Conservation (phyloP, 2,797 vertebrate species). For the Mormyrus proboscirostris region DNA sequence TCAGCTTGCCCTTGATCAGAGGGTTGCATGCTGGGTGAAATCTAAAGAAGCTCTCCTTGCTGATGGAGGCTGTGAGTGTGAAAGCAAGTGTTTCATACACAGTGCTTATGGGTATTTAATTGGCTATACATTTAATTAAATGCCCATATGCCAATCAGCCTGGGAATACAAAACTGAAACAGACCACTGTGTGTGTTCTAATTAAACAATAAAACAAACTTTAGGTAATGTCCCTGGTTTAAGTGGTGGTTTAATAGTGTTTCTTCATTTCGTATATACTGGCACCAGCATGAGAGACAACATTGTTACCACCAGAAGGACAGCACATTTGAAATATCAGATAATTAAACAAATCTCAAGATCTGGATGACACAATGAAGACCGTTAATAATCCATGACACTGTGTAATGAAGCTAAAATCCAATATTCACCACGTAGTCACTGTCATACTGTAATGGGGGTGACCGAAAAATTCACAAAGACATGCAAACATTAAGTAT, state of each 20-base stretch:
- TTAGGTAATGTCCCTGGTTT: not conserved
- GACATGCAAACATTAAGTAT: not conserved
- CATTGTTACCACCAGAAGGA: not conserved
- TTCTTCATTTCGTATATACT: not conserved
- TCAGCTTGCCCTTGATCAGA: constrained; percentile 62
- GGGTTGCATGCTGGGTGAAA: constrained; percentile 56
- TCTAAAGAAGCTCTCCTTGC: constrained; percentile 62
- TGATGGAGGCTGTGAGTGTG: constrained; percentile 57
- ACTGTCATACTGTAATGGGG: not conserved
- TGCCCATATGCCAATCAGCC: not conserved
- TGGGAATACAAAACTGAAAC: not conserved
- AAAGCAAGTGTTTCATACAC: not conserved
- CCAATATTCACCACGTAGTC: not conserved
- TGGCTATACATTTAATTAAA: not conserved
- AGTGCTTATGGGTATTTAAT: not conserved
- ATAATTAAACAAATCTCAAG: not conserved
- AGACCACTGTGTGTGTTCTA: not conserved
- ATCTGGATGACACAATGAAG: not conserved
- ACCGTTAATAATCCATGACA: not conserved
- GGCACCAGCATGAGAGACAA: not conserved
- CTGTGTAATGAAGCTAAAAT: not conserved
- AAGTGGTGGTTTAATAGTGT: not conserved
- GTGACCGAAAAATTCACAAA: not conserved
- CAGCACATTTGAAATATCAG: not conserved
- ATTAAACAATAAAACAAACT: not conserved